A percentile compares a stretch with the other conserved stretches of the same genome.
These are phyloP conservation scores for Tyrannus savana DNA, from an alignment of 2,113 vertebrate genomes.

Conservation along the genomic window DNA sequence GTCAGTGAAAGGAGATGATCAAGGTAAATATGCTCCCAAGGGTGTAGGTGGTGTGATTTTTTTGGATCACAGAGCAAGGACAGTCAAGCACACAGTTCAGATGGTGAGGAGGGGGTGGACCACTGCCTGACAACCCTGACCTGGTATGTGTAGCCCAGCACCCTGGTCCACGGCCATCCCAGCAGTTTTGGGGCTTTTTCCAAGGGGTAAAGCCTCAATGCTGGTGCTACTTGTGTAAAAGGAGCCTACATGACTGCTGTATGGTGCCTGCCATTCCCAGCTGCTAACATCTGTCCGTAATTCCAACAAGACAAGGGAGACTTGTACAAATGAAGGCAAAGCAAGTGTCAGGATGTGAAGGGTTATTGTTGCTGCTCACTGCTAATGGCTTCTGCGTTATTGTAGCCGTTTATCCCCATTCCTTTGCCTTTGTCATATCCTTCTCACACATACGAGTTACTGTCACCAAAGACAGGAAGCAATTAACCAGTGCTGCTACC, in stretches of 20 bases:
- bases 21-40: neutral
- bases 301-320: neutral
- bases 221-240: neutral
- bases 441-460: neutral
- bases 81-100: rapidly evolving
- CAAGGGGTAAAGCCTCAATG: neutral
- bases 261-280: neutral
- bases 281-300: neutral
- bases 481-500: neutral
- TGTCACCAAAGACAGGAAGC: neutral
- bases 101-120: neutral
- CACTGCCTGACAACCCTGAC: rapidly evolving
- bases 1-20: neutral
- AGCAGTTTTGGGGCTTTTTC: neutral
- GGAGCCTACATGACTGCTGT: neutral
- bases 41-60: neutral
- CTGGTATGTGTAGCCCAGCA: neutral
- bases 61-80: neutral
- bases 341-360: neutral
- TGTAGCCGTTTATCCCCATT: neutral
- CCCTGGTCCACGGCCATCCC: neutral
- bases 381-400: neutral
- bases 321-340: neutral
- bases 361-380: neutral
- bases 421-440: neutral